Evolutionary conservation across 2,797 vertebrate species (phyloP).

Genomic region (Bufotes viridis): DNA sequence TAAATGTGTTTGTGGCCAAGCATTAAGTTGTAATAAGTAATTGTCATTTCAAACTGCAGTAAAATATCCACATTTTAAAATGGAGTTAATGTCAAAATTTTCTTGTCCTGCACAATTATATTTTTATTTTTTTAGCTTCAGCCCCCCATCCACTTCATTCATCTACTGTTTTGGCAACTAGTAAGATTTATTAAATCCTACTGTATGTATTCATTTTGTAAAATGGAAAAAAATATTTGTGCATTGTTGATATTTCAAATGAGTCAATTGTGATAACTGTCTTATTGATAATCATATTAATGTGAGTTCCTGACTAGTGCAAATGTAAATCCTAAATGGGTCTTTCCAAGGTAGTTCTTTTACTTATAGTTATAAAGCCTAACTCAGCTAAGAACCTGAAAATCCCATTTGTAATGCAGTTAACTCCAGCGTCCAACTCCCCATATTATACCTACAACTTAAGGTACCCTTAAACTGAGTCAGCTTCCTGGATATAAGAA

Average conservation of each 20-base stretch:
- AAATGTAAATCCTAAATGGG: background rate
- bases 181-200: background rate
- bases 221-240: background rate
- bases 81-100: conserved; percentile 20
- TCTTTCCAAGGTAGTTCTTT: background rate
- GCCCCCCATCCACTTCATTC: background rate
- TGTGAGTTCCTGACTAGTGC: background rate
- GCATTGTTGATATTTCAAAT: background rate
- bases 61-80: conserved; percentile 38
- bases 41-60: conserved; percentile 43
- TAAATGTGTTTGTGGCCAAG: conserved; percentile 58
- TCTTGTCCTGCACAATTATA: conserved; percentile 27
- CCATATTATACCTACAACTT: no score
- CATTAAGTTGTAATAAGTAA: conserved; percentile 47
- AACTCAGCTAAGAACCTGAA: no score
- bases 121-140: background rate
- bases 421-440: no score
- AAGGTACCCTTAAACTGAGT: no score
- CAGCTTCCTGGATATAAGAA: no score
- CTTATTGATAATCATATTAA: background rate
- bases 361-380: no score
- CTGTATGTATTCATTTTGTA: background rate
- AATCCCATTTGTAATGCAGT: no score
- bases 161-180: background rate
- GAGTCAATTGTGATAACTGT: background rate